Base-by-base conservation (phyloP, 2,888 invertebrate species). In the Halictus ligatus region DNA sequence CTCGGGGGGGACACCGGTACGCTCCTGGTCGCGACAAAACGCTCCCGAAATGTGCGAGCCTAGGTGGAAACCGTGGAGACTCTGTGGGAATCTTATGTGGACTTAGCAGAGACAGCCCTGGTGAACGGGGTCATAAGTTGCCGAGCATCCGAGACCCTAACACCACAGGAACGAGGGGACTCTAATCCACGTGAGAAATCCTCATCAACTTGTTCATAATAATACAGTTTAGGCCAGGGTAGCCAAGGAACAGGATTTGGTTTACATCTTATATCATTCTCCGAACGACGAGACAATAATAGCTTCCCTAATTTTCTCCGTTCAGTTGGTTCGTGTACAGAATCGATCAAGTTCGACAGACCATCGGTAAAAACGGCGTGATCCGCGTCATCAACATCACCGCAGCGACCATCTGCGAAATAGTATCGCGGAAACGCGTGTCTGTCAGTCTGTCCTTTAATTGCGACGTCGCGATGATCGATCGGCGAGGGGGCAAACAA, bases 1-100 rank as follows among this genome's bases (percentile, higher is more conserved):
- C n/a, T 60, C 13, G 60, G 80, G 78, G 80, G 84, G 80, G 78
- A n/a, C 80, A 81, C 80, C 78, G 75, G 69, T 67, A 29, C 35
- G 21, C 2, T 18, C 6, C 40, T 71, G 35, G 76, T 78, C 48
- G 76, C 43, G 67, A 50, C 25, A 8, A 8, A 40, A 35, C 18
- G 43, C 43, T 15, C 15, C 43, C 8, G 8, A 43, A 43, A 43
- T 43, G 43, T 8, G 43, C 43, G 8, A 43, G 8, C 43, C 43
- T 43, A 43, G 43, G 43, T 8, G 8, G 43, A 43, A 8, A 35
- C 35, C 35, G 35, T 35, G 35, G 35, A 35, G 35, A 43, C 43
- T 8, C 43, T 43, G 43, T 43, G 43, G 43, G 43, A 43, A 43
- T 35, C 35, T 0, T 35, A 35, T 35, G 35, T 3, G 5, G 5